Evolutionary conservation across 2,797 vertebrate species (phyloP), one percentile per base, ranked within the genome.

Genomic region (Poecilia gillii): DNA sequence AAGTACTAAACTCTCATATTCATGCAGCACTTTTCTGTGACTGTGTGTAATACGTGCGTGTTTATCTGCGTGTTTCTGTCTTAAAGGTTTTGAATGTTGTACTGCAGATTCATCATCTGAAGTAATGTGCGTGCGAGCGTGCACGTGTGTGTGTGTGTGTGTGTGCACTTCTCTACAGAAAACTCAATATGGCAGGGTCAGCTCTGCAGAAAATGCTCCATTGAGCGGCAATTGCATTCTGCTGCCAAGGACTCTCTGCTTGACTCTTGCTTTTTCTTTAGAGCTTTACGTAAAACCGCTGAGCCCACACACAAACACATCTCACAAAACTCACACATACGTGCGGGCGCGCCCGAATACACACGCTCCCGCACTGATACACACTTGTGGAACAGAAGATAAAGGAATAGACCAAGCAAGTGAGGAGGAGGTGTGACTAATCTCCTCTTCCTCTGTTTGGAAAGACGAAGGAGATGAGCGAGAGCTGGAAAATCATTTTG

Each of bases 351-450:
- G 72, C 41, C 28, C 39, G 64, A 66, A 82, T 59, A 75, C n/a
- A 82, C 43, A 74, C 53, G 64, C 45, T 73, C 33, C 82, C 49
- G 73, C 49, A 78, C 39, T 83, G 6, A 88, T 11, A 87, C 91
- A 91, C 89, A 91, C 88, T 90, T 92, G 85, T 90, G 86, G 84
- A 92, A 84, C 83, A 93, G 81, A 85, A 92, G 90, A 94, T 91
- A 90, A 93, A 92, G 85, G 83, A 84, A 91, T 89, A 91, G 87
- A 90, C 88, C 82, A 91, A 89, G 89, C 87, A 92, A 87, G 83
- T 92, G 91, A 86, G 93, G 91, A 94, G 91, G 92, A 93, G 93
- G 93, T 94, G 93, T 94, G 93, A 95, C 94, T 95, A 95, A 95
- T 95, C 91, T 90, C 80, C 87, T 94, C 92, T 93, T 94, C 93